phyloP scores from a whole-genome alignment of 2,888 invertebrate genomes.

The Meghimatium bilineatum region DNA sequence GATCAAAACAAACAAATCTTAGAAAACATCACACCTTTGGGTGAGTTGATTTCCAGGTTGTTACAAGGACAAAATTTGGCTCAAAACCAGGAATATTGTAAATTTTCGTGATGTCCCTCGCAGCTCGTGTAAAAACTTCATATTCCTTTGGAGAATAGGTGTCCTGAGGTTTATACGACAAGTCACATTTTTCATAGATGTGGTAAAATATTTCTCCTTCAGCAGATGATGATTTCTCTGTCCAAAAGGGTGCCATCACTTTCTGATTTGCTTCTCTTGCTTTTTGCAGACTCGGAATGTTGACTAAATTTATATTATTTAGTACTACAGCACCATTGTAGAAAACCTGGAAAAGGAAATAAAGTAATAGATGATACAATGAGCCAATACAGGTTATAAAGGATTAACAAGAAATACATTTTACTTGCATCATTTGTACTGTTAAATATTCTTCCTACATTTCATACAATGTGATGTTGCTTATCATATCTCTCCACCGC shows the following conservation, averaged over 20 bases:
- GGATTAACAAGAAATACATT: too few relatives aligned
- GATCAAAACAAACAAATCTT: too few relatives aligned
- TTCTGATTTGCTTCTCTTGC: background rate
- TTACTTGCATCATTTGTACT: too few relatives aligned
- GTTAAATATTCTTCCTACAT: too few relatives aligned
- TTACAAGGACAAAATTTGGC: background rate
- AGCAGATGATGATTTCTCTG: background rate
- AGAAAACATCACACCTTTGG: background rate
- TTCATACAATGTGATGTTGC: too few relatives aligned
- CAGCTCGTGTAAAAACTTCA: background rate
- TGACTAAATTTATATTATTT: too few relatives aligned
- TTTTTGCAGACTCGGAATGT: background rate
- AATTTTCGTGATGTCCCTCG: background rate
- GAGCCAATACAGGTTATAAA: too few relatives aligned
- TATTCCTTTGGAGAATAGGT: background rate
- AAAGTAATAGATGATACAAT: too few relatives aligned
- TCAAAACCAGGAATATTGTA: background rate
- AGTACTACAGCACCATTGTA: conserved; percentile 1
- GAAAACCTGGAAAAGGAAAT: background rate
- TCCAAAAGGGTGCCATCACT: background rate
- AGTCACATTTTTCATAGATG: conserved; percentile 5
- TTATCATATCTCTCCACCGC: too few relatives aligned
- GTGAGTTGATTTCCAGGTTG: background rate
- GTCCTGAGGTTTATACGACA: background rate
- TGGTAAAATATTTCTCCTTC: background rate